These are phyloP conservation scores for Subacronicta megacephala DNA, from an alignment of 2,888 invertebrate genomes.

Conservation along the genomic window DNA sequence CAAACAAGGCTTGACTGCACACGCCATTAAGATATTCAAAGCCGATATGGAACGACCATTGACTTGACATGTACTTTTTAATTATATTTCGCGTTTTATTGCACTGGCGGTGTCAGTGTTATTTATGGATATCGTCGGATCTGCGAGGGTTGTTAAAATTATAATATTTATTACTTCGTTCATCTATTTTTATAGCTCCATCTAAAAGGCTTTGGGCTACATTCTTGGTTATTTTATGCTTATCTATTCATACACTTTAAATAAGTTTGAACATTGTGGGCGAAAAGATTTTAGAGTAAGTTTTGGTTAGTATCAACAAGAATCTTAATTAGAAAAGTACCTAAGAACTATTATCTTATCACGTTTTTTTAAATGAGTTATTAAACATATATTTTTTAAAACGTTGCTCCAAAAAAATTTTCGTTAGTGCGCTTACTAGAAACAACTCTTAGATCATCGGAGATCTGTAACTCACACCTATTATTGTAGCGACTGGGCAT, in stretches of 20 bases:
- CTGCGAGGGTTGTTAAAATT: conserved; percentile 50
- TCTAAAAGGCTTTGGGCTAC: conserved; percentile 39
- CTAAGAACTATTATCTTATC: not conserved
- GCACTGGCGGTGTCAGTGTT: conserved; percentile 54
- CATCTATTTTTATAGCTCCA: conserved; percentile 45
- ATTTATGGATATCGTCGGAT: conserved; percentile 50
- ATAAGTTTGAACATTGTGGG: conserved; percentile 13
- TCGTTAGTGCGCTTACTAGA: no score
- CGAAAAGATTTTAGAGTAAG: conserved; percentile 17
- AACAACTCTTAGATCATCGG: no score
- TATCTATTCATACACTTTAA: conserved; percentile 59
- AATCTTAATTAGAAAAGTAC: not conserved
- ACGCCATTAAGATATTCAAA: conserved; percentile 80
- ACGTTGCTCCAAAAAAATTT: no score
- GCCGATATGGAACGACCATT: conserved; percentile 69
- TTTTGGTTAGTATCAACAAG: conserved; percentile 12
- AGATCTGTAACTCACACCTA: no score
- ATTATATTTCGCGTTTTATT: conserved; percentile 62
- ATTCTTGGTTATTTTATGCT: conserved; percentile 49
- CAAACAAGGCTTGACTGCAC: conserved; percentile 80
- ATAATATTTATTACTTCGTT: conserved; percentile 61
- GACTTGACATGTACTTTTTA: conserved; percentile 72
- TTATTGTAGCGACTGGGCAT: no score
- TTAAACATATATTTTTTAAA: no score
- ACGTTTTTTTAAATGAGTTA: not conserved